A percentile compares a stretch with the other conserved stretches of the same genome.
phyloP scores from a whole-genome alignment of 2,113 vertebrate species.

The Chaenogobius annularis region DNA sequence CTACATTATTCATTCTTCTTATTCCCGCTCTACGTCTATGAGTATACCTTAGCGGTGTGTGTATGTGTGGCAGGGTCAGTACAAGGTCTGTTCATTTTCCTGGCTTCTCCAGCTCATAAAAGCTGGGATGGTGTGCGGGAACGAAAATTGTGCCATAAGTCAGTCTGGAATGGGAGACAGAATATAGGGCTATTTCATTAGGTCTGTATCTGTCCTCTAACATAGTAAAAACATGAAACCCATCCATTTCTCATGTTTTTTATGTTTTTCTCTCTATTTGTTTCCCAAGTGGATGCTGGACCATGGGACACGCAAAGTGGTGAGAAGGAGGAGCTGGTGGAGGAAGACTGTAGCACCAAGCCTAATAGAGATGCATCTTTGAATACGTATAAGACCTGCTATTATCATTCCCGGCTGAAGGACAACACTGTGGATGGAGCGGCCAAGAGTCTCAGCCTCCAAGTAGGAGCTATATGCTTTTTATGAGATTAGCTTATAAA shows the following conservation, averaged over 20 bases:
- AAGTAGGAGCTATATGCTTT: slow-evolving; percentile 71
- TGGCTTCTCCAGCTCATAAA: slow-evolving; percentile 41
- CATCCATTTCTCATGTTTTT: slow-evolving; percentile 1
- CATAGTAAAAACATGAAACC: slow-evolving; percentile 16
- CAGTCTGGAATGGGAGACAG: not conserved
- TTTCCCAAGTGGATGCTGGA: slow-evolving; percentile 38
- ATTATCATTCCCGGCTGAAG: slow-evolving; percentile 13
- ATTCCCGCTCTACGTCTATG: slow-evolving; percentile 5
- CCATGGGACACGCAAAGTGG: slow-evolving; percentile 22
- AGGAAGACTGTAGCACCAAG: slow-evolving; percentile 14
- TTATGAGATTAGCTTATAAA: slow-evolving; percentile 6
- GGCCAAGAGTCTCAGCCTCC: slow-evolving; percentile 70
- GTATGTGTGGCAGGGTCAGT: slow-evolving; percentile 28
- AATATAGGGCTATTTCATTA: slow-evolving; percentile 11
- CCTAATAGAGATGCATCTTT: slow-evolving; percentile 5
- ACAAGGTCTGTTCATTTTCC: slow-evolving; percentile 34
- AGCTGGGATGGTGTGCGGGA: slow-evolving; percentile 21
- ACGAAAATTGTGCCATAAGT: slow-evolving; percentile 35
- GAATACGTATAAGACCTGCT: slow-evolving; percentile 11
- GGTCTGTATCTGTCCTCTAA: slow-evolving; percentile 8
- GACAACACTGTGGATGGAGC: slow-evolving; percentile 33
- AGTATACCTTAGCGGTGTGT: not conserved
- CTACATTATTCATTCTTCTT: slow-evolving; percentile 68
- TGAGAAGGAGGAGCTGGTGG: slow-evolving; percentile 17
- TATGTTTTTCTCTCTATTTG: slow-evolving; percentile 4